These are phyloP conservation scores for Ciconia boyciana DNA, from an alignment of 2,113 vertebrate species.

Conservation along the genomic window DNA sequence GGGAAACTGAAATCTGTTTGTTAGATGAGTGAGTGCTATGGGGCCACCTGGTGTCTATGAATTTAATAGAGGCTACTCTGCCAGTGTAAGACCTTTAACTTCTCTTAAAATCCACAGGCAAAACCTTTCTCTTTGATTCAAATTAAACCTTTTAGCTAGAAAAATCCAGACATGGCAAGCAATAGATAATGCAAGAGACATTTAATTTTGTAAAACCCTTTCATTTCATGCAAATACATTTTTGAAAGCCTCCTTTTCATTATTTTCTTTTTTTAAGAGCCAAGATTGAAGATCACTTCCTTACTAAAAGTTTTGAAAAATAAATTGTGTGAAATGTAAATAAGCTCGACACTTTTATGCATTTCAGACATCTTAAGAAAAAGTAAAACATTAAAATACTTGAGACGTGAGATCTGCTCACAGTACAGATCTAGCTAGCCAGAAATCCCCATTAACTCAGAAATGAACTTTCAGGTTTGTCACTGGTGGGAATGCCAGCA, in stretches of 20 bases:
- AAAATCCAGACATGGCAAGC: background rate
- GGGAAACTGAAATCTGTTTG: background rate
- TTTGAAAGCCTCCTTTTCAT: background rate
- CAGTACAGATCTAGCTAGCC: background rate
- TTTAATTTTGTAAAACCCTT: background rate
- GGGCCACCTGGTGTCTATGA: constrained; percentile 1
- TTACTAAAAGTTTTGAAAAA: background rate
- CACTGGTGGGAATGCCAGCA: background rate
- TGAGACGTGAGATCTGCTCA: background rate
- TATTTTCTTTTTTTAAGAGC: background rate
- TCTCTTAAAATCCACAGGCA: background rate
- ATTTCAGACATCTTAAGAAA: background rate
- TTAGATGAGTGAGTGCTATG: background rate
- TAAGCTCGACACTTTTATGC: background rate
- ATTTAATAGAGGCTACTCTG: background rate
- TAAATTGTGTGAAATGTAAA: background rate
- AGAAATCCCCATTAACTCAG: background rate
- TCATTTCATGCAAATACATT: background rate
- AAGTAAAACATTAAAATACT: background rate
- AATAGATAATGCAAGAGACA: background rate
- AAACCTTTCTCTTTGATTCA: background rate
- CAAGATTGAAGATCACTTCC: background rate
- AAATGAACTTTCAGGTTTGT: background rate
- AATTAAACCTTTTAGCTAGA: background rate
- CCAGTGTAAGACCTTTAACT: background rate